A percentile compares a stretch with the other conserved stretches of the same genome.
Evolutionary conservation across 1,140 invertebrate species (phyloP).

Genomic region (Hyles euphorbiae): DNA sequence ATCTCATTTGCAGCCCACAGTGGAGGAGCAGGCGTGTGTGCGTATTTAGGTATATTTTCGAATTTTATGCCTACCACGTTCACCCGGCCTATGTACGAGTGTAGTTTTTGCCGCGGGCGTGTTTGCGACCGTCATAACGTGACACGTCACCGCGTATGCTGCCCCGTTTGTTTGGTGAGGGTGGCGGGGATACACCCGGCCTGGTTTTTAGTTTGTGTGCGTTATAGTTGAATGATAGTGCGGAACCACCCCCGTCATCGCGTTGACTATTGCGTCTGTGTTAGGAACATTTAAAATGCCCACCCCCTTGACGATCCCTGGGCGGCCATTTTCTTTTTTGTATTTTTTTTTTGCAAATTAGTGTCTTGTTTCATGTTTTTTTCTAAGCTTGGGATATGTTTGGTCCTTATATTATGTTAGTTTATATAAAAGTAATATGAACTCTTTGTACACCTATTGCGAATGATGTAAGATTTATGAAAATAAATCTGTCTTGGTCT

Average conservation of each 20-base stretch:
- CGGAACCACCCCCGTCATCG: conserved; percentile 58
- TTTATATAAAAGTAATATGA: too few relatives aligned
- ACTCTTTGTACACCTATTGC: too few relatives aligned
- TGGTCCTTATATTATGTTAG: too few relatives aligned
- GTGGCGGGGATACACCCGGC: conserved; percentile 26
- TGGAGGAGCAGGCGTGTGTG: conserved; percentile 43
- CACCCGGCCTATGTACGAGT: conserved; percentile 35
- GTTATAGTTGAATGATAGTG: conserved; percentile 59
- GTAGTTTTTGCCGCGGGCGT: conserved; percentile 44
- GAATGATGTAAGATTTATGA: too few relatives aligned
- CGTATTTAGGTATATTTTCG: conserved; percentile 63
- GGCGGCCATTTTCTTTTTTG: conserved; percentile 63
- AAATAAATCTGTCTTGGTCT: too few relatives aligned
- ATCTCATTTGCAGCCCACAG: conserved; percentile 65
- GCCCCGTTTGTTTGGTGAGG: conserved; percentile 13
- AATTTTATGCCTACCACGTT: conserved; percentile 69
- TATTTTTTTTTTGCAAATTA: conserved; percentile 32
- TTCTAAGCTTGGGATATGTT: not conserved
- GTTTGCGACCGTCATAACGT: conserved; percentile 30
- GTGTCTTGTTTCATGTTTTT: not conserved
- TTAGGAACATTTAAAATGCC: conserved; percentile 73
- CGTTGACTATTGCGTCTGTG: conserved; percentile 66
- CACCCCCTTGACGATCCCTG: conserved; percentile 65
- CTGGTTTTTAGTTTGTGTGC: conserved; percentile 38
- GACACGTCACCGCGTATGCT: conserved; percentile 37